phyloP scores from a whole-genome alignment of 2,797 vertebrate species.

The Siniperca obscura region DNA sequence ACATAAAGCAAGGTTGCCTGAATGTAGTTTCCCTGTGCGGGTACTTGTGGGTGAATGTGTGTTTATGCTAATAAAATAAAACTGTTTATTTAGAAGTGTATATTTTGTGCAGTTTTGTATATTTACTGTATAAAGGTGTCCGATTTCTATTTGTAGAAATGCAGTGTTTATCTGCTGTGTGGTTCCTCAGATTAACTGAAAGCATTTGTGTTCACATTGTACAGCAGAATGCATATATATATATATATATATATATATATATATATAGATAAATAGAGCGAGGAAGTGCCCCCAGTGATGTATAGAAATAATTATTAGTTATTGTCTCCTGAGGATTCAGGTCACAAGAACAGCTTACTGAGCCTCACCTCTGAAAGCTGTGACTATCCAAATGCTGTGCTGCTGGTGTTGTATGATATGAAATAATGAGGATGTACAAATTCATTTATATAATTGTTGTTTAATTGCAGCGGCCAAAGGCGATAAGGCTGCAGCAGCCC shows the following conservation, averaged over 20 bases:
- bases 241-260: neutral
- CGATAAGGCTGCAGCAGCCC: conserved; percentile 73
- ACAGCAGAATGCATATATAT: neutral
- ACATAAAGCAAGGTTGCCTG: conserved; percentile 43
- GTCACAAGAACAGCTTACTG: conserved; percentile 59
- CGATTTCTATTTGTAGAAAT: conserved; percentile 8
- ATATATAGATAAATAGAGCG: conserved; percentile 8
- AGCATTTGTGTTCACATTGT: neutral
- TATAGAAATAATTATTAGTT: conserved; percentile 35
- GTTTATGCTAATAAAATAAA: conserved; percentile 50
- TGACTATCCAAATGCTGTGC: conserved; percentile 42
- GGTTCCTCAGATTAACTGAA: neutral
- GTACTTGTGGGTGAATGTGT: conserved; percentile 31
- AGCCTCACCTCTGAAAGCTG: conserved; percentile 44
- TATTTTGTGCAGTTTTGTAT: conserved; percentile 33
- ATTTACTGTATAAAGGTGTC: conserved; percentile 16
- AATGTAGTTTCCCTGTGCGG: conserved; percentile 31
- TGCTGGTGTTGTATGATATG: conserved; percentile 58
- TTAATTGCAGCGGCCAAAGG: conserved; percentile 79
- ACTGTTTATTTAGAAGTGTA: conserved; percentile 40
- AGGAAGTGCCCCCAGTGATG: conserved; percentile 34
- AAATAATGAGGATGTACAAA: conserved; percentile 70
- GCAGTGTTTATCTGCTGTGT: neutral
- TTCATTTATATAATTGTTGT: conserved; percentile 77
- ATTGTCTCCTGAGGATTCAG: conserved; percentile 54